These are phyloP conservation scores for Ceratosolen fusciceps DNA, from an alignment of 1,140 invertebrate genomes.

Conservation along the genomic window DNA sequence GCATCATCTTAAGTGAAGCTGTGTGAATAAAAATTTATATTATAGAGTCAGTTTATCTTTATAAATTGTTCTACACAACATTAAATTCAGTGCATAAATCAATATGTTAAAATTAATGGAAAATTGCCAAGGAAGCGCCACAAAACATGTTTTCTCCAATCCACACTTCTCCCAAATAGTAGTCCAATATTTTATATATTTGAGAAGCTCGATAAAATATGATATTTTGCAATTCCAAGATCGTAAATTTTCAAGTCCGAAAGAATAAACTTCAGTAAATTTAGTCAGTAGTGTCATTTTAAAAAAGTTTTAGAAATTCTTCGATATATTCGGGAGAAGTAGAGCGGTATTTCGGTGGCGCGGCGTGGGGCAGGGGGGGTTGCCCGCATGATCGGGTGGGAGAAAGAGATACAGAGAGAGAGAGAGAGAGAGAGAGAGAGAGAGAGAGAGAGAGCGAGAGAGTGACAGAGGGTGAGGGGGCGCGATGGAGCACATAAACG, in stretches of 20 bases:
- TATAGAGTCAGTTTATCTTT: constrained; percentile 9
- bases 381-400: too few relatives aligned
- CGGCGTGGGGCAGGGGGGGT: too few relatives aligned
- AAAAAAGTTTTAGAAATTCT: constrained; percentile 42
- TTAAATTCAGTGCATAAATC: constrained; percentile 41
- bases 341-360: too few relatives aligned
- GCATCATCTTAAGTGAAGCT: neutral
- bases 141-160: constrained; percentile 34
- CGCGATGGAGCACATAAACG: too few relatives aligned
- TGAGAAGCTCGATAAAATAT: constrained; percentile 69
- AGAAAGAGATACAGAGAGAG: too few relatives aligned
- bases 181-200: constrained; percentile 44
- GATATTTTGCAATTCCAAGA: constrained; percentile 58
- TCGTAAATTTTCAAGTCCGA: constrained; percentile 26
- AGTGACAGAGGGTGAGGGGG: neutral
- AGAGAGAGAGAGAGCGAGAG: too few relatives aligned
- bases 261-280: constrained; percentile 65
- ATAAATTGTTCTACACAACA: constrained; percentile 22
- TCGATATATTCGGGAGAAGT: constrained; percentile 17
- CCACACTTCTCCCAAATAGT: constrained; percentile 21
- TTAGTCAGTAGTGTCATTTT: constrained; percentile 68
- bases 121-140: constrained; percentile 28
- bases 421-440: too few relatives aligned
- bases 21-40: constrained; percentile 20
- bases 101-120: constrained; percentile 41